These are phyloP conservation scores for Streptopelia turtur DNA, from an alignment of 2,797 vertebrate species.

Conservation along the genomic window DNA sequence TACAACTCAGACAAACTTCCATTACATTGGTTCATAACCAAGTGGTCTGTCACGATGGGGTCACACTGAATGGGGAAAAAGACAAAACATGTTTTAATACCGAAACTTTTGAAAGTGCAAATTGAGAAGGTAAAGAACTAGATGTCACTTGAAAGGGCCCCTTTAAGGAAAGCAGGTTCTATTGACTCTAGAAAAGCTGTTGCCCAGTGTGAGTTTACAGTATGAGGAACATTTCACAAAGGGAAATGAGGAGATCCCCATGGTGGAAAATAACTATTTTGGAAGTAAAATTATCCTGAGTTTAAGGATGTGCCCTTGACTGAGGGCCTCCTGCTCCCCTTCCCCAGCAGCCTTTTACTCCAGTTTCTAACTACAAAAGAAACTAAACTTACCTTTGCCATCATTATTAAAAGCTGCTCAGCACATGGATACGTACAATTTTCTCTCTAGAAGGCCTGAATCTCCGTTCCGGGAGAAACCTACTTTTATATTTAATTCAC, in stretches of 20 bases:
- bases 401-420: not conserved
- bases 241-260: not conserved
- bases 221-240: not conserved
- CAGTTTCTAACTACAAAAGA: not conserved
- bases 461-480: not conserved
- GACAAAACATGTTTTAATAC: not conserved
- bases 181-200: not conserved
- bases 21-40: not conserved
- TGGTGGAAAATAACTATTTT: not conserved
- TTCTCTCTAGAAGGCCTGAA: not conserved
- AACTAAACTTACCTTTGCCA: accelerated
- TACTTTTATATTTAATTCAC: not conserved
- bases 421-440: not conserved
- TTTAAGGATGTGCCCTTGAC: not conserved
- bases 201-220: not conserved
- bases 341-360: not conserved
- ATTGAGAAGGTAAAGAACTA: not conserved
- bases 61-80: not conserved
- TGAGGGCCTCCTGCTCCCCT: not conserved
- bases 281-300: not conserved
- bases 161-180: not conserved
- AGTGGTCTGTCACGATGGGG: not conserved
- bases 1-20: not conserved
- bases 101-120: not conserved
- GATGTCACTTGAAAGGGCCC: not conserved